A percentile compares a stretch with the other conserved stretches of the same genome.
Conservation (phyloP, 2,797 vertebrate species). For the Sebastes steindachneri region DNA sequence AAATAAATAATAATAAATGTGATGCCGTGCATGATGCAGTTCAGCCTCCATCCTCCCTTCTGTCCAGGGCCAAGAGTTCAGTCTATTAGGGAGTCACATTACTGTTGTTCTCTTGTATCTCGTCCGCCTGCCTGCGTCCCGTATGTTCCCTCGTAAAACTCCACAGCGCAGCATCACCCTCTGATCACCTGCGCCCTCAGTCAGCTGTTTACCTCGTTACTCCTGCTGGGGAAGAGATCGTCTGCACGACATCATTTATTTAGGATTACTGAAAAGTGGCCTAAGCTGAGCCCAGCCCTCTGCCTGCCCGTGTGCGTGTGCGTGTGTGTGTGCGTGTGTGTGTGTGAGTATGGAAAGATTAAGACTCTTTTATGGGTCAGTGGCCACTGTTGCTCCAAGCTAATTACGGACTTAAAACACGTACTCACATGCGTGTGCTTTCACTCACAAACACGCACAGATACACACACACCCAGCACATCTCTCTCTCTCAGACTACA, state of each 20-base stretch:
- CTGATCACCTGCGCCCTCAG: conserved; percentile 50
- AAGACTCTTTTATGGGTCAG: conserved; percentile 72
- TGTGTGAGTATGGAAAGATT: conserved; percentile 56
- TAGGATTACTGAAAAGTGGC: conserved; percentile 74
- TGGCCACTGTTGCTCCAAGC: conserved; percentile 55
- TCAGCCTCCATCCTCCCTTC: conserved; percentile 42
- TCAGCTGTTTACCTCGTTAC: conserved; percentile 61
- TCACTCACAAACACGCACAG: conserved; percentile 26
- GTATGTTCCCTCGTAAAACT: conserved; percentile 45
- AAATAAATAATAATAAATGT: conserved; percentile 4
- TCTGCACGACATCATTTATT: conserved; percentile 71
- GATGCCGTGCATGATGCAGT: conserved; percentile 3
- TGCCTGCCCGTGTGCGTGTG: conserved; percentile 14
- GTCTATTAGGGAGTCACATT: conserved; percentile 59
- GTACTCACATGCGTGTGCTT: conserved; percentile 33
- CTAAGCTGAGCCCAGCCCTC: conserved; percentile 38
- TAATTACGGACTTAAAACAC: conserved; percentile 70
- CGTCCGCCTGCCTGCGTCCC: conserved; percentile 38
- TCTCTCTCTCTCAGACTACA: conserved; percentile 36
- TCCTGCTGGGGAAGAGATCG: conserved; percentile 47
- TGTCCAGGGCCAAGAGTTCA: conserved; percentile 61
- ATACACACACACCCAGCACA: conserved; percentile 16
- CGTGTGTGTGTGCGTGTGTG: conserved; percentile 8
- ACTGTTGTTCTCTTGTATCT: conserved; percentile 50
- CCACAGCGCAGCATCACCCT: conserved; percentile 18